phyloP scores from a whole-genome alignment of 2,888 invertebrate genomes.

The Lasioglossum zephyrum region DNA sequence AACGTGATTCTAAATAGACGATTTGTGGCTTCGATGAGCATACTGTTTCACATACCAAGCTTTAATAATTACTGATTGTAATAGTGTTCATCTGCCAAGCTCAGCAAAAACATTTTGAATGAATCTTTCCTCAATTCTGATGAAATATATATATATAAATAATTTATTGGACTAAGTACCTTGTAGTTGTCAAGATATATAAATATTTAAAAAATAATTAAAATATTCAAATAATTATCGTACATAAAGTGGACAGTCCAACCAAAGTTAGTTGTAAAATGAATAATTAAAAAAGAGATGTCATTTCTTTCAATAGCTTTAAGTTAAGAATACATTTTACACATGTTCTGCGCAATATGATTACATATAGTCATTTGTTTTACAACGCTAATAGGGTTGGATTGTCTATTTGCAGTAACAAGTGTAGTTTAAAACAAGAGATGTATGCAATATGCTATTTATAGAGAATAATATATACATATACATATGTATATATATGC shows the following conservation, averaged over 20 bases:
- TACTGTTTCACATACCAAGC: slow-evolving; percentile 53
- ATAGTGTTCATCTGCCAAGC: slow-evolving; percentile 51
- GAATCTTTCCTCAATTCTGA: slow-evolving; percentile 47
- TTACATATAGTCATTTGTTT: slow-evolving; percentile 53
- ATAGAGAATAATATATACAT: slow-evolving; percentile 64
- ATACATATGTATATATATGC: slow-evolving; percentile 52
- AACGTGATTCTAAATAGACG: slow-evolving; percentile 51
- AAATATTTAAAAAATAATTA: slow-evolving; percentile 39
- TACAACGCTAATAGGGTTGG: slow-evolving; percentile 49
- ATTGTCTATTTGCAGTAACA: slow-evolving; percentile 52
- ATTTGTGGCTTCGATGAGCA: slow-evolving; percentile 41
- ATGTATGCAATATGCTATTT: slow-evolving; percentile 66
- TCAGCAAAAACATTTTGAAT: slow-evolving; percentile 46
- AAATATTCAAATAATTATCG: slow-evolving; percentile 48
- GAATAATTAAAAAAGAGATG: slow-evolving; percentile 21
- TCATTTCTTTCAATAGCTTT: slow-evolving; percentile 16
- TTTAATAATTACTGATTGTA: slow-evolving; percentile 42
- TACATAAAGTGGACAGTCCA: slow-evolving; percentile 47
- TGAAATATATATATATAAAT: slow-evolving; percentile 33
- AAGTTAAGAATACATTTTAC: slow-evolving; percentile 42
- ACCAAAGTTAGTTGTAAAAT: slow-evolving; percentile 38
- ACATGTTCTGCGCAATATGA: slow-evolving; percentile 41
- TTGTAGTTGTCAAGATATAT: slow-evolving; percentile 54
- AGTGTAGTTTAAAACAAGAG: slow-evolving; percentile 47
- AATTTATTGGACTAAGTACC: slow-evolving; percentile 56